A percentile compares a stretch with the other conserved stretches of the same genome.
Conservation (phyloP, 2,113 vertebrate genomes). For the Sorex fumeus region DNA sequence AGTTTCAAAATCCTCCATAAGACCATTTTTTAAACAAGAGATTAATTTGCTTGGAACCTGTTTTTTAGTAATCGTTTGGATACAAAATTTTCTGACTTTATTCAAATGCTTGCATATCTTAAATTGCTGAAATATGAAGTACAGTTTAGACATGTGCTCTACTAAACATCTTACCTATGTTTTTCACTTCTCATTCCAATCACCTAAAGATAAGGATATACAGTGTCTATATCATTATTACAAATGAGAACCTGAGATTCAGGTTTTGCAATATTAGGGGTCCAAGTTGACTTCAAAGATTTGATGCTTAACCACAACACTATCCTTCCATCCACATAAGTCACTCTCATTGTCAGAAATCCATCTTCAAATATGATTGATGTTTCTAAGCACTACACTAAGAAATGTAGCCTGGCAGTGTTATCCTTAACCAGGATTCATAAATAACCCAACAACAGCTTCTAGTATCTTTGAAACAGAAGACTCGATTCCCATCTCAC, state of each 20-base stretch:
- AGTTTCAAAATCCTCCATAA: constrained; percentile 46
- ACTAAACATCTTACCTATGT: neutral
- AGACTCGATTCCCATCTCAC: neutral
- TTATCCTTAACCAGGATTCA: neutral
- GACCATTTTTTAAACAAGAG: constrained; percentile 28
- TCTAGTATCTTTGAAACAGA: neutral
- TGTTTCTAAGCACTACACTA: neutral
- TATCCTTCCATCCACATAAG: neutral
- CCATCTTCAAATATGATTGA: constrained; percentile 18
- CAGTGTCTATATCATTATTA: neutral
- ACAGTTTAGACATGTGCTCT: neutral
- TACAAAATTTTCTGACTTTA: neutral
- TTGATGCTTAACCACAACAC: neutral
- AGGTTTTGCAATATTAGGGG: neutral
- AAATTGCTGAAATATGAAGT: constrained; percentile 38
- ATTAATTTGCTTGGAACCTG: constrained; percentile 37
- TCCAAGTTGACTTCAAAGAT: neutral
- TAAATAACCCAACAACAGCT: neutral
- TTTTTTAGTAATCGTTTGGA: neutral
- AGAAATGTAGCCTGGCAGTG: neutral
- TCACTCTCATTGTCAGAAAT: neutral
- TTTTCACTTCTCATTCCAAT: neutral
- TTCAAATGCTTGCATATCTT: constrained; percentile 36
- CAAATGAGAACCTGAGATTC: neutral
- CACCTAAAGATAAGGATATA: neutral